A percentile compares a stretch with the other conserved stretches of the same genome.
phyloP scores from a whole-genome alignment of 2,797 vertebrate species.

The Catharus ustulatus region DNA sequence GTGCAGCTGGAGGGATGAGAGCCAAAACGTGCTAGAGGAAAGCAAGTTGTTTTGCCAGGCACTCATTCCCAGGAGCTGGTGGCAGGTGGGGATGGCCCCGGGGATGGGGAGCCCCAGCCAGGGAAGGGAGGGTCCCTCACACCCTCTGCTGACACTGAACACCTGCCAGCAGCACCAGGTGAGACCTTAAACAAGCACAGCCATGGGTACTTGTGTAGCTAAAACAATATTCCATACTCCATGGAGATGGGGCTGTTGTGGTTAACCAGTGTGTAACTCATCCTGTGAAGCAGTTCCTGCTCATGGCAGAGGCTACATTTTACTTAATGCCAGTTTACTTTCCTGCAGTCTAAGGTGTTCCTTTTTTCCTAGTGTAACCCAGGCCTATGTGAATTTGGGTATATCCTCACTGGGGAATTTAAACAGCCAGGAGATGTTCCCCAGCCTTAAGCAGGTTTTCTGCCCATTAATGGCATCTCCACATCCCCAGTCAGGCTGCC shows the following conservation, averaged over 20 bases:
- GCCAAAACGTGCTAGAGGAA: neutral
- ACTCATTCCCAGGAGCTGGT: rapidly evolving
- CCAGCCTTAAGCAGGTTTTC: neutral
- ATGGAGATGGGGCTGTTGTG: neutral
- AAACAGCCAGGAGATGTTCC: neutral
- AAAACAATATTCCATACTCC: neutral
- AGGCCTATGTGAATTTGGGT: neutral
- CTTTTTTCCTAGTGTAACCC: neutral
- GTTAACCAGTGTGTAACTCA: neutral
- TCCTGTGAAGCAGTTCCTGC: neutral
- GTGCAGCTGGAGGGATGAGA: neutral
- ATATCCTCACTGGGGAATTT: neutral
- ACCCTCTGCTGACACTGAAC: neutral
- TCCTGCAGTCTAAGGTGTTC: neutral
- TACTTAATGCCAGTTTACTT: neutral
- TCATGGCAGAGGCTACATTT: neutral
- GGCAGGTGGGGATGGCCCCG: neutral
- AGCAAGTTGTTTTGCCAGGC: neutral
- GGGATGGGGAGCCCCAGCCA: neutral
- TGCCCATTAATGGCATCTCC: neutral
- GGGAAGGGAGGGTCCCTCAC: neutral
- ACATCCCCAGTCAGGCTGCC: neutral
- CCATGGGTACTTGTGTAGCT: neutral
- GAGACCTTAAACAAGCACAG: neutral
- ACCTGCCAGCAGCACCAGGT: neutral